Percentiles rank a stretch among this genome's conserved stretches.
phyloP scores from a whole-genome alignment of 1,140 invertebrate species.

The Lineus longissimus region DNA sequence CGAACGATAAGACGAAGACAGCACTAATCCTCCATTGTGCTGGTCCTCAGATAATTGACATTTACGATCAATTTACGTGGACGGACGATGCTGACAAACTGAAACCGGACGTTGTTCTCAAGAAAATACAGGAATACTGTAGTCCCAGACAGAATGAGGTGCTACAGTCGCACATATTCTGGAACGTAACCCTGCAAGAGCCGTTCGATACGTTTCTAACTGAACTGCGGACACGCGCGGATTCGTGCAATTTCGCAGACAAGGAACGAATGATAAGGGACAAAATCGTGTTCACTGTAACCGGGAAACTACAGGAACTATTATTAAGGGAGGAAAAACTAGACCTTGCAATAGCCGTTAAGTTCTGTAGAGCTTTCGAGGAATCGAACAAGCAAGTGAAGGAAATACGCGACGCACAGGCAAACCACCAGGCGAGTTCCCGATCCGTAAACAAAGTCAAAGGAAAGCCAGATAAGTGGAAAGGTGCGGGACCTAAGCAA shows the following conservation, averaged over 20 bases:
- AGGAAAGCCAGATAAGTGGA: neutral
- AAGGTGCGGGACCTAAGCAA: neutral
- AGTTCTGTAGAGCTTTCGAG: neutral
- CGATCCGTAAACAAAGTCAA: neutral
- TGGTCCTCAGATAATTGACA: neutral
- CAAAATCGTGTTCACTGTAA: neutral
- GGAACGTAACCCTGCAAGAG: neutral
- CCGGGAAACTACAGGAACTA: neutral
- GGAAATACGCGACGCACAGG: neutral
- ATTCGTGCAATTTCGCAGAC: neutral
- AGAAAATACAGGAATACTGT: neutral
- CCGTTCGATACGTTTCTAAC: conserved; percentile 4
- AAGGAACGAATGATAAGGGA: neutral
- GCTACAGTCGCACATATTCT: neutral
- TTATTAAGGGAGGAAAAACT: neutral
- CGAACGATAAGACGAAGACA: neutral
- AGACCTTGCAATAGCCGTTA: neutral
- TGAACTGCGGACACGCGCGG: neutral
- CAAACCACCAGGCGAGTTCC: neutral
- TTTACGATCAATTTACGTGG: conserved; percentile 2
- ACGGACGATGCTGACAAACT: neutral
- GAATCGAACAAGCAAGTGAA: conserved; percentile 2
- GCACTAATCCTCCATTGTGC: neutral
- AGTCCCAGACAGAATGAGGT: conserved; percentile 4
- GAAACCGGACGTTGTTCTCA: neutral